Evolutionary conservation across 2,888 invertebrate species (phyloP), one percentile per base, ranked within the genome.

Genomic region (Drosophila macrothrix): DNA sequence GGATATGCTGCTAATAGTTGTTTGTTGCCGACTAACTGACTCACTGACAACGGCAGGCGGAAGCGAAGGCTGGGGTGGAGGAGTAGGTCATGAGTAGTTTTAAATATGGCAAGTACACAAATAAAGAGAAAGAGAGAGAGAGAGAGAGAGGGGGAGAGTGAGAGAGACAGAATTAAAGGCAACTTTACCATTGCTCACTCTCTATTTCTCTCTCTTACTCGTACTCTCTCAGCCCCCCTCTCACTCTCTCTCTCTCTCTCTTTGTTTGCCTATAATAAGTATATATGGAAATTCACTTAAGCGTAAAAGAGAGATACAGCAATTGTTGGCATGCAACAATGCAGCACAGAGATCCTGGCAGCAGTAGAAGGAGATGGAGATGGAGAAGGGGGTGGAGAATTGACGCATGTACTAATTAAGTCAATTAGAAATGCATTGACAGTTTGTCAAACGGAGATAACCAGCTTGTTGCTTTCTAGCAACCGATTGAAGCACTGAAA

Each of bases 351-450:
- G 19, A 55, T 12, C 41, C 37, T 53, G 43, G 28, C 67, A 50
- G n/a, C 33, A 29, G 5, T 12, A 16, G 7, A 5, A 16, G 4
- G 3, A 35, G 16, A 10, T n/a, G 22, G n/a, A 19, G 31, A 7
- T 31, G 46, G 31, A 7, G 46, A 58, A 19, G 25, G 22, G 28
- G 39, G 22, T 16, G 62, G 28, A 22, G n/a, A 19, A 3, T 25
- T 16, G n/a, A 29, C 59, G 41, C 28, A 49, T 54, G 62, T 65
- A n/a, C 66, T 82, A 67, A 73, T 79, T 69, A 79, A 82, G 79
- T 79, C 74, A 82, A 82, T 79, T 76, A 76, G 68, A 70, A 72
- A 76, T 76, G 65, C 53, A 79, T 66, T 76, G 73, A 64, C 66
- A 70, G 67, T 66, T 73, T 72, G 69, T 72, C 71, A 58, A 65